These are phyloP conservation scores for Lottia scabra DNA, from an alignment of 2,888 invertebrate genomes.

Conservation along the genomic window DNA sequence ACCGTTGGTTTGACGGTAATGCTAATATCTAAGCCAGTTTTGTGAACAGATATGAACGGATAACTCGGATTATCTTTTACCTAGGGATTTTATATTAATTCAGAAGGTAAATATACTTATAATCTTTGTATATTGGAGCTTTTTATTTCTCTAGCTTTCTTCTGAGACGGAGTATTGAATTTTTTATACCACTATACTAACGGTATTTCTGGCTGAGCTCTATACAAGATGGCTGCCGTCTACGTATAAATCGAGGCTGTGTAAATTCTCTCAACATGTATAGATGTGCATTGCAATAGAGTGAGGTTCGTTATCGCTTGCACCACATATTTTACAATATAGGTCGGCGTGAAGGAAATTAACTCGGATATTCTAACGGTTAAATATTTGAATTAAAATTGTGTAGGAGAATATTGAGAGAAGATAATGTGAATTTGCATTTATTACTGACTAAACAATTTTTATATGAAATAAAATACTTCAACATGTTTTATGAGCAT, in stretches of 20 bases:
- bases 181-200: not conserved
- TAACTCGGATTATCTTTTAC: not conserved
- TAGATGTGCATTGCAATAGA: not conserved
- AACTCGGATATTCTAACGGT: too few species aligned
- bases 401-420: too few species aligned
- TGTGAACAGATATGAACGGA: not conserved
- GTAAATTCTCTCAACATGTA: not conserved
- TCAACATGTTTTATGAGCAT: too few species aligned
- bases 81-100: not conserved
- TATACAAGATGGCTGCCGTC: not conserved
- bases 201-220: not conserved
- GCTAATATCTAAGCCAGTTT: not conserved
- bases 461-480: too few species aligned
- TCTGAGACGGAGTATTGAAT: not conserved
- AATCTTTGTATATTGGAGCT: not conserved
- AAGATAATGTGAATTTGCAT: too few species aligned
- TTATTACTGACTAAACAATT: too few species aligned
- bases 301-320: not conserved
- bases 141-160: not conserved
- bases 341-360: not conserved
- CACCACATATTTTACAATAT: not conserved
- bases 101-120: not conserved
- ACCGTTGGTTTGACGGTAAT: not conserved
- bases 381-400: too few species aligned
- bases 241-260: conserved; percentile 1